Evolutionary conservation across 1,140 invertebrate genomes (phyloP).

Genomic region (Uloborus diversus): DNA sequence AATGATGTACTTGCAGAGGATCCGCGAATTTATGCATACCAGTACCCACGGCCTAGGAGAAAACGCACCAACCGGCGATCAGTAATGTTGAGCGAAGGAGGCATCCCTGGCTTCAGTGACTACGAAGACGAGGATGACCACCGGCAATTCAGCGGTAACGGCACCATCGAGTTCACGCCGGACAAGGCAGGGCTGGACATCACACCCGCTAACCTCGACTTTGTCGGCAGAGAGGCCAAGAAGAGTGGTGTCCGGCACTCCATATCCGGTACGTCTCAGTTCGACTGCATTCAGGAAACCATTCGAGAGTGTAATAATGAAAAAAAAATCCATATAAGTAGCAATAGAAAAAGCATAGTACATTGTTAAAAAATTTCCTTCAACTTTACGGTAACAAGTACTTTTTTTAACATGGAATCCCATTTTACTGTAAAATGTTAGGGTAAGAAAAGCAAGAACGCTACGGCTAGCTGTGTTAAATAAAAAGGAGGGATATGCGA

Average conservation of each 20-base stretch:
- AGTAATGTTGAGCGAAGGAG: constrained; percentile 19
- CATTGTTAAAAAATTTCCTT: too few relatives aligned
- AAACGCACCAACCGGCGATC: constrained; percentile 20
- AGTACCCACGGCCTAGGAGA: constrained; percentile 53
- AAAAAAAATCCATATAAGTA: too few relatives aligned
- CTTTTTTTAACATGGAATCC: too few relatives aligned
- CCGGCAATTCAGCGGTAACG: constrained; percentile 54
- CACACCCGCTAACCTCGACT: constrained; percentile 85
- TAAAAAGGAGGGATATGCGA: too few relatives aligned
- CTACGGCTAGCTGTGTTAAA: too few relatives aligned
- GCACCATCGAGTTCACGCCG: constrained; percentile 81
- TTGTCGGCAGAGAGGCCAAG: constrained; percentile 61
- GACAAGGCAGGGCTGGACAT: constrained; percentile 89
- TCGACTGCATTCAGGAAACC: too few relatives aligned
- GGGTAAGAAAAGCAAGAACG: too few relatives aligned
- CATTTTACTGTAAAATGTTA: too few relatives aligned
- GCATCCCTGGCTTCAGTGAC: constrained; percentile 42
- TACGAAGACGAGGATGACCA: constrained; percentile 62
- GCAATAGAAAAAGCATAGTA: too few relatives aligned
- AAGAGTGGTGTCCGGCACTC: constrained; percentile 17
- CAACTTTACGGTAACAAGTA: too few relatives aligned
- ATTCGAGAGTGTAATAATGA: too few relatives aligned
- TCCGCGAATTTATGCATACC: constrained; percentile 53
- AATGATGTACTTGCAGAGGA: constrained; percentile 55
- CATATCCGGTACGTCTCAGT: constrained; percentile 47